Evolutionary conservation across 30 jellyfish, hydroid and myxozoan genomes (phyloP), one percentile per base, ranked within the genome.

Genomic region (Nemopilema nomurai): DNA sequence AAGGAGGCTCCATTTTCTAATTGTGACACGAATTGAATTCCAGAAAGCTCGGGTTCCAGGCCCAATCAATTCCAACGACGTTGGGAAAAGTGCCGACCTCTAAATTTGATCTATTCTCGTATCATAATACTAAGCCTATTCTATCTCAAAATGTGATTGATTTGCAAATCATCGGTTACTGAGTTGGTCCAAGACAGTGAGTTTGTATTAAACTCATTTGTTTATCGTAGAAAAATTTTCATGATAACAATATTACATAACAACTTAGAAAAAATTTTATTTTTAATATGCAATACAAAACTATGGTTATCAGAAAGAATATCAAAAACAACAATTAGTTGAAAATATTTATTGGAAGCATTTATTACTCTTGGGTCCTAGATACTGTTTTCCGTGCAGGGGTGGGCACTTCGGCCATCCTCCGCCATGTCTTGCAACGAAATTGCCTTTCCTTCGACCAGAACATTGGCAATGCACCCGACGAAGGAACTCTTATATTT

Each of bases 391-490:
- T 83, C 91, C 1, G 86, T 71, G 52, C 91, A 83, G 8, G 80
- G 91, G 62, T 70, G 86, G 18, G 71, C 78, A 67, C 72, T 83
- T 24, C 85, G 76, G 23, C 91, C 91, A 53, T 83, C 86, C 32
- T 83, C 86, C 7, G 91, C 91, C 91, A 83, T 83, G 1, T 83
- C 80, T 25, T 83, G 91, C 20, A 83, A 24, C 18, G 16, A 33
- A 4, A 83, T 67, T 20, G 29, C 80, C 4, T 33, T 33, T 62
- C 71, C 82, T 26, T 71, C 91, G 1, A 83, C 29, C 23, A 20
- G 65, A 25, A 83, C 86, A 72, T 83, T 83, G 30, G 80, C 80
- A 83, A 83, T 76, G 81, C 91, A 83, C 20, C 91, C 91, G 53
- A 28, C 22, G 41, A 50, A 83, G 28, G 91, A 83, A 13, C 33